A percentile compares a stretch with the other conserved stretches of the same genome.
These are phyloP conservation scores for Caerostris extrusa DNA, from an alignment of 1,140 invertebrate species.

Conservation along the genomic window DNA sequence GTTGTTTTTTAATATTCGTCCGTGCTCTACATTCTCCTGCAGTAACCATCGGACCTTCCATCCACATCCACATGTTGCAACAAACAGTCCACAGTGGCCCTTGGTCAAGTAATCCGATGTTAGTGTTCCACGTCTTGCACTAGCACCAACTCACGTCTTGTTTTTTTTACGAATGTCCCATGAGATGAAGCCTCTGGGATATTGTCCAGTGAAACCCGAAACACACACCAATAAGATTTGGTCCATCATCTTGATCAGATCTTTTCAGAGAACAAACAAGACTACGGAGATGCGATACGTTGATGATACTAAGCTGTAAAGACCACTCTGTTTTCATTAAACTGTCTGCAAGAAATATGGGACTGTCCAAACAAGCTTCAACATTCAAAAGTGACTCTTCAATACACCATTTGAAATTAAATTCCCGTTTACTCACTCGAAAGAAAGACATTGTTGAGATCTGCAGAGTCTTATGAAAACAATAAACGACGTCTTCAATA, in stretches of 20 bases:
- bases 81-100: background rate
- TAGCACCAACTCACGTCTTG: background rate
- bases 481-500: no score
- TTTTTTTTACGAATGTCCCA: background rate
- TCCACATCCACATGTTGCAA: background rate
- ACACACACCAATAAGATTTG: background rate
- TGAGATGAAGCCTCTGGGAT: background rate
- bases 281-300: background rate
- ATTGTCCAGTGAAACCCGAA: background rate
- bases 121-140: background rate
- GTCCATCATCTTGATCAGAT: background rate
- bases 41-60: background rate
- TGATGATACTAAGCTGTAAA: background rate
- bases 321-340: background rate
- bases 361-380: background rate
- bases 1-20: background rate
- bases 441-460: background rate
- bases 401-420: background rate
- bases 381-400: background rate
- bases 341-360: background rate
- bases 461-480: no score
- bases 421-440: background rate
- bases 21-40: background rate
- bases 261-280: background rate
- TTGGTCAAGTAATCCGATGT: background rate